Evolutionary conservation across 2,113 vertebrate species (phyloP).

Genomic region (Gallinago undulata): DNA sequence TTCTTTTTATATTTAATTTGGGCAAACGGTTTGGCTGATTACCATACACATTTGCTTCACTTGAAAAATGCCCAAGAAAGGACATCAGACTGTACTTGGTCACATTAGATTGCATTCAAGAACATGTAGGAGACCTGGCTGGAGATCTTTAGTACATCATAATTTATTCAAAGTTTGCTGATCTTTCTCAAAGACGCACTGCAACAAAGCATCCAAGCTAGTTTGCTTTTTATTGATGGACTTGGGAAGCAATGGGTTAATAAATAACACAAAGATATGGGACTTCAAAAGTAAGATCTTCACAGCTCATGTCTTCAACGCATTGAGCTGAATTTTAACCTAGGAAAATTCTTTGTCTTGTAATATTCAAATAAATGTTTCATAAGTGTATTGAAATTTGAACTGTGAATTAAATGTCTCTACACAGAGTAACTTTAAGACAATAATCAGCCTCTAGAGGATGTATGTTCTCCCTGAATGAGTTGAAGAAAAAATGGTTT

Average conservation of each 20-base stretch:
- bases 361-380: background rate
- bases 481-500: background rate
- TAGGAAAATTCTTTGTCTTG: background rate
- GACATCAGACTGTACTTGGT: background rate
- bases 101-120: background rate
- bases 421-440: background rate
- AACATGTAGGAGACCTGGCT: background rate
- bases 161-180: background rate
- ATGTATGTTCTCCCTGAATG: background rate
- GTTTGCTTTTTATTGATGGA: background rate
- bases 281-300: background rate
- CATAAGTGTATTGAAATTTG: background rate
- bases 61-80: background rate
- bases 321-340: background rate
- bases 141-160: background rate
- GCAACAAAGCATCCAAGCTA: background rate
- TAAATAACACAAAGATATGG: background rate
- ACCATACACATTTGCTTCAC: background rate
- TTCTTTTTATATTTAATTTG: background rate
- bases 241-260: background rate
- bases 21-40: background rate
- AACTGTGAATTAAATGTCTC: background rate
- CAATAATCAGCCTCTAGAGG: background rate
- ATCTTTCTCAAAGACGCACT: background rate
- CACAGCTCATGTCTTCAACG: background rate